These are phyloP conservation scores for Cossypha heuglini DNA, from an alignment of 2,797 vertebrate species.

Conservation along the genomic window DNA sequence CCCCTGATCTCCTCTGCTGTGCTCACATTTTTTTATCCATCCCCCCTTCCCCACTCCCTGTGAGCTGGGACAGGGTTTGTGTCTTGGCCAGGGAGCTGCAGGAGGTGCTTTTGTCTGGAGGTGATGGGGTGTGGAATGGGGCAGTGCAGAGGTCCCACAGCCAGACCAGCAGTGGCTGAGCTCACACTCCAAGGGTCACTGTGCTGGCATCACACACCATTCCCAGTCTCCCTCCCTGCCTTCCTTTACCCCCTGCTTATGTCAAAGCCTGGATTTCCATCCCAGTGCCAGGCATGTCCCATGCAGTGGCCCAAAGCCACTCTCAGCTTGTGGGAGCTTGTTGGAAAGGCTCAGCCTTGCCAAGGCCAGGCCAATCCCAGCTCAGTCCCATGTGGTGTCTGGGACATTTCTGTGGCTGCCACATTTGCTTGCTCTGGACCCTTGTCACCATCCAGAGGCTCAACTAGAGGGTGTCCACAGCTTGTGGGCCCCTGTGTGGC, in stretches of 20 bases:
- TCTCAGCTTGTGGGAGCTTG: background rate
- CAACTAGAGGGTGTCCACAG: background rate
- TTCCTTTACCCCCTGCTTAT: background rate
- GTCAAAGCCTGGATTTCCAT: background rate
- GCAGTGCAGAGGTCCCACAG: fast-evolving
- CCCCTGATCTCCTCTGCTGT: background rate
- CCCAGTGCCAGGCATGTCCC: no score
- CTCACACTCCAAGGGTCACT: fast-evolving
- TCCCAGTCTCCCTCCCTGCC: background rate
- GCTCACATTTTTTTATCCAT: background rate
- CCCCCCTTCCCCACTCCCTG: fast-evolving
- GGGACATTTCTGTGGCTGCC: background rate
- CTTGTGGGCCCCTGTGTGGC: background rate
- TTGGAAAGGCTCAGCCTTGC: background rate
- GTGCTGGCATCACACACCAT: fast-evolving
- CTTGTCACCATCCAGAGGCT: background rate
- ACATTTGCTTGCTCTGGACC: fast-evolving
- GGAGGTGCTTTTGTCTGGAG: background rate
- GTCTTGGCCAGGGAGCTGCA: background rate
- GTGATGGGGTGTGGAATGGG: background rate
- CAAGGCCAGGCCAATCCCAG: background rate
- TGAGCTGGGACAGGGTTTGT: background rate
- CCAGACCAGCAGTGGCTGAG: background rate
- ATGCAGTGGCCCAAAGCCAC: background rate
- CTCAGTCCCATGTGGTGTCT: fast-evolving